Conservation (phyloP, 2,888 invertebrate species). For the Caradrina kadenii region DNA sequence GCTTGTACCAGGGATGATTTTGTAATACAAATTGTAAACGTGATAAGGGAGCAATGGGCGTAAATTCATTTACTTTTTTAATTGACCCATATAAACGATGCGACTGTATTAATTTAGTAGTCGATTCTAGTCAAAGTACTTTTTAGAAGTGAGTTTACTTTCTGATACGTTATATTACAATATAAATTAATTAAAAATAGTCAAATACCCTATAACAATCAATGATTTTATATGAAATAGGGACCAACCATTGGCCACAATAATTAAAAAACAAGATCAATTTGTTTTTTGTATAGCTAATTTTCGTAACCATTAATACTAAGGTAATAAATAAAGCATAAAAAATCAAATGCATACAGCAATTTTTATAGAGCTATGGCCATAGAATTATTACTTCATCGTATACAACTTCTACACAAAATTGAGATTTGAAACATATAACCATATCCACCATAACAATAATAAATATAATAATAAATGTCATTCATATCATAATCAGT, state of each 20-base stretch:
- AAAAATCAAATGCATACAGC: not conserved
- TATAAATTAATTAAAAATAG: not conserved
- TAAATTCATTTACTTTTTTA: too few species aligned
- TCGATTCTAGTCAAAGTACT: too few species aligned
- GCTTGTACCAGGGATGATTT: too few species aligned
- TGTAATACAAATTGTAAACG: too few species aligned
- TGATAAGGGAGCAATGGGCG: too few species aligned
- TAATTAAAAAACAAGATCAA: too few species aligned
- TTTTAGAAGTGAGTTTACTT: too few species aligned
- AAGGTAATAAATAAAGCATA: not conserved
- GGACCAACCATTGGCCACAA: too few species aligned
- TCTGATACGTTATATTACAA: too few species aligned
- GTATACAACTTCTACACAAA: conserved; percentile 27
- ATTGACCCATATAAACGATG: too few species aligned
- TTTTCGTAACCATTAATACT: not conserved
- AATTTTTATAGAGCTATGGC: conserved; percentile 11
- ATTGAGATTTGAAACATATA: conserved; percentile 22
- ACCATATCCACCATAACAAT: conserved; percentile 2
- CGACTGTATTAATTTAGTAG: too few species aligned
- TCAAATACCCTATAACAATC: not conserved
- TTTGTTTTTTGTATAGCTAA: too few species aligned
- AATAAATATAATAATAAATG: conserved; percentile 22
- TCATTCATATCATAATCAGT: conserved; percentile 52
- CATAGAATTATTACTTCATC: conserved; percentile 29
- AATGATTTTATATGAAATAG: conserved; percentile 7